Evolutionary conservation across 2,888 invertebrate species (phyloP).

Genomic region (Scotopteryx bipunctaria): DNA sequence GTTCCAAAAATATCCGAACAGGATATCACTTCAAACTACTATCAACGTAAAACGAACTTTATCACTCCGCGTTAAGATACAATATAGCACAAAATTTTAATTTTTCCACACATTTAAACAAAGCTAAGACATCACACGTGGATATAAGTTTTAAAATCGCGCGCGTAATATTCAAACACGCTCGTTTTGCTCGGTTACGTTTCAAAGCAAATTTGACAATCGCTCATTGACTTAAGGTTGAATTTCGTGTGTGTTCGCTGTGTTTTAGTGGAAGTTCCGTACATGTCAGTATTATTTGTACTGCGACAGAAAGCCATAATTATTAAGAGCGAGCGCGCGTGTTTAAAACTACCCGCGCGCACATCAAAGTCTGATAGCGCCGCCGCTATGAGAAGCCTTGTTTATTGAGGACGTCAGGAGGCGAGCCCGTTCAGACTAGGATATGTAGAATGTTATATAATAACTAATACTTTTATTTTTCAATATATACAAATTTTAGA

Average conservation of each 20-base stretch:
- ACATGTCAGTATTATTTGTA: background rate
- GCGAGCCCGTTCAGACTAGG: constrained; percentile 50
- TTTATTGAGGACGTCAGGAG: constrained; percentile 71
- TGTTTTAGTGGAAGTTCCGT: background rate
- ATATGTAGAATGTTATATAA: background rate
- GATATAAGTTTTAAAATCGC: too few species aligned
- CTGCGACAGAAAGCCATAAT: constrained; percentile 53
- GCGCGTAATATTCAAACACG: too few species aligned
- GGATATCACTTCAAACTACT: background rate
- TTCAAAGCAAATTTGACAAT: too few species aligned
- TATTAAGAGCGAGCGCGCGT: constrained; percentile 55
- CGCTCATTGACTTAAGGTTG: background rate
- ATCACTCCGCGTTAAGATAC: background rate
- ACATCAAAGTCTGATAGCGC: constrained; percentile 72
- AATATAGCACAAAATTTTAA: background rate
- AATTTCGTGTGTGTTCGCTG: background rate
- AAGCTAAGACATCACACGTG: background rate
- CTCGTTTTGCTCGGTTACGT: too few species aligned
- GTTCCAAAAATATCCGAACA: constrained; percentile 42
- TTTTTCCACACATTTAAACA: background rate
- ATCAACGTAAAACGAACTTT: background rate
- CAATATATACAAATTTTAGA: too few species aligned
- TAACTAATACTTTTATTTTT: too few species aligned
- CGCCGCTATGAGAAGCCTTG: constrained; percentile 72
- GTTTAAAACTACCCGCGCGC: constrained; percentile 68